Evolutionary conservation across 2,113 vertebrate species (phyloP).

Genomic region (Strix aluco): DNA sequence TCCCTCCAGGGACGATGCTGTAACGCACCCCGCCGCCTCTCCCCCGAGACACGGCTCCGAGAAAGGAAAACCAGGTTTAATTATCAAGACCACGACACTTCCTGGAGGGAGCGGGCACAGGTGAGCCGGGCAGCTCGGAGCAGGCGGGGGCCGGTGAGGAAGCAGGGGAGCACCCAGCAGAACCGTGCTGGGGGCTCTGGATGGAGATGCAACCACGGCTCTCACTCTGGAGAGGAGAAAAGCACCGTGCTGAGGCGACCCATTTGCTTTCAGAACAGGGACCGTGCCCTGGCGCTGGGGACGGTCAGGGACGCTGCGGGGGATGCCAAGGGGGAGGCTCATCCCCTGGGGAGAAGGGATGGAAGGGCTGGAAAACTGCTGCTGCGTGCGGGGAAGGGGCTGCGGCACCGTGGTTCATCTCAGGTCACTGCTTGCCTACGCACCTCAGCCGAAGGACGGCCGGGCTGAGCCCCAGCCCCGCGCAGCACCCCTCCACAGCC

Average conservation of each 20-base stretch:
- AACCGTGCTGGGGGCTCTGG: accelerated
- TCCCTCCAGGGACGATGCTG: neutral
- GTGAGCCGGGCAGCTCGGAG: neutral
- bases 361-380: neutral
- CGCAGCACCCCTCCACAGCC: neutral
- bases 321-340: neutral
- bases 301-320: accelerated
- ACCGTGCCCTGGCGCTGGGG: accelerated
- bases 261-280: neutral
- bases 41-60: accelerated
- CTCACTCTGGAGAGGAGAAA: neutral
- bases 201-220: accelerated
- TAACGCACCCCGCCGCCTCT: neutral
- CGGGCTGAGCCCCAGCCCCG: neutral
- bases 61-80: neutral
- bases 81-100: accelerated
- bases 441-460: accelerated
- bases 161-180: neutral
- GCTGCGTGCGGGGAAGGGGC: neutral
- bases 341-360: neutral
- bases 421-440: neutral
- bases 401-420: neutral
- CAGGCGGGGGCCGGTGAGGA: neutral
- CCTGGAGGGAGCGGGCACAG: accelerated
- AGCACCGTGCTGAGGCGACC: neutral